Conservation (phyloP, 1,140 invertebrate species). For the Episyrphus balteatus region DNA sequence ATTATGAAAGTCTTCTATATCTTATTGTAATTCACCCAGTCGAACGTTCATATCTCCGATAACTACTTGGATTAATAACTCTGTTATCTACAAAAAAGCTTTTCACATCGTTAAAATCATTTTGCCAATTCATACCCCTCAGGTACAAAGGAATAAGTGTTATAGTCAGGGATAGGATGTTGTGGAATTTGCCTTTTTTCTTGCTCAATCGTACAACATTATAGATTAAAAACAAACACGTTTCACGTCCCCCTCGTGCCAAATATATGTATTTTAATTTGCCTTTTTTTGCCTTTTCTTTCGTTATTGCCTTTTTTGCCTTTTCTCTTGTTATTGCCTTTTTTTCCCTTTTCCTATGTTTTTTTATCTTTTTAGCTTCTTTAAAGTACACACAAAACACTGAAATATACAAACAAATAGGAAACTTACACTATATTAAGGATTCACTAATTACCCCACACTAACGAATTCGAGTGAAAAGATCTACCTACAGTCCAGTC, state of each 20-base stretch:
- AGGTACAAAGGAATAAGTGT: not conserved
- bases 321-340: too few species aligned
- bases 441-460: too few species aligned
- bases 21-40: not conserved
- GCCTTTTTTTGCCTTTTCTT: not conserved
- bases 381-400: not conserved
- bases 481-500: too few species aligned
- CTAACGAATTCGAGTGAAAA: too few species aligned
- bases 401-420: too few species aligned
- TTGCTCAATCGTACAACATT: too few species aligned
- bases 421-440: too few species aligned
- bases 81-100: not conserved
- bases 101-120: not conserved
- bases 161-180: too few species aligned
- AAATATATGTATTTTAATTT: not conserved
- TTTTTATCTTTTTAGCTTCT: too few species aligned
- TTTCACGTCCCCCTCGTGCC: too few species aligned
- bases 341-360: not conserved
- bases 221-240: too few species aligned
- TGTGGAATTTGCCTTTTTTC: too few species aligned
- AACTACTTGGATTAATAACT: not conserved
- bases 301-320: not conserved
- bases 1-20: not conserved
- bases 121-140: not conserved
- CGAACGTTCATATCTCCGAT: not conserved